Evolutionary conservation across 23 tunicate species (phyloP).

Genomic region (Ascidia mentula): DNA sequence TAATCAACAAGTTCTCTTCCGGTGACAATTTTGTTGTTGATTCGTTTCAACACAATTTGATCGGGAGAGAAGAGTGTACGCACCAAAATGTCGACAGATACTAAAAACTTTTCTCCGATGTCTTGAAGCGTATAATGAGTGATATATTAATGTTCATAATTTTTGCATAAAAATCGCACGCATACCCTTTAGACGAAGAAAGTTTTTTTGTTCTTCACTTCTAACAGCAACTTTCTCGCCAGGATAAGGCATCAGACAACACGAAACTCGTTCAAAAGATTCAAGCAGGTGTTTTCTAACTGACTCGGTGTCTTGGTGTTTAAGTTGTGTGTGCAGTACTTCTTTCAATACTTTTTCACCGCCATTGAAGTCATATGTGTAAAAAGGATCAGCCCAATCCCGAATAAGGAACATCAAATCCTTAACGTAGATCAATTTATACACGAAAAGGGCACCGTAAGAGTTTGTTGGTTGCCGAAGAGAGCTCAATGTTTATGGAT

Average conservation of each 20-base stretch:
- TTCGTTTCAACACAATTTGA: slow-evolving; percentile 30
- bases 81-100: not conserved
- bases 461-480: no score
- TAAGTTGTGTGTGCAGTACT: slow-evolving; percentile 11
- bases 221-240: slow-evolving; percentile 28
- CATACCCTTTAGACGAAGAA: not conserved
- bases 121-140: no score
- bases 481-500: no score
- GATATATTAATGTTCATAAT: no score
- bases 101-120: not conserved
- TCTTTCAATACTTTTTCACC: slow-evolving; percentile 28
- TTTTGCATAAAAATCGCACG: no score
- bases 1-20: slow-evolving; percentile 35
- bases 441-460: no score
- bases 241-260: slow-evolving; percentile 48
- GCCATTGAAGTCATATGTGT: slow-evolving; percentile 27
- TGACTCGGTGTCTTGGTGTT: slow-evolving; percentile 17
- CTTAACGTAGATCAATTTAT: not conserved
- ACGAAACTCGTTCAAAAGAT: slow-evolving; percentile 26
- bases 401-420: slow-evolving; percentile 37
- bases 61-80: not conserved
- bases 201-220: slow-evolving; percentile 2
- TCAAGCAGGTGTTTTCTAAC: slow-evolving; percentile 20
- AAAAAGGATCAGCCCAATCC: slow-evolving; percentile 42
- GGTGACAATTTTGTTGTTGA: slow-evolving; percentile 26